Evolutionary conservation across 1,140 invertebrate genomes (phyloP), one percentile per base, ranked within the genome.

Genomic region (Drosophila eugracilis): DNA sequence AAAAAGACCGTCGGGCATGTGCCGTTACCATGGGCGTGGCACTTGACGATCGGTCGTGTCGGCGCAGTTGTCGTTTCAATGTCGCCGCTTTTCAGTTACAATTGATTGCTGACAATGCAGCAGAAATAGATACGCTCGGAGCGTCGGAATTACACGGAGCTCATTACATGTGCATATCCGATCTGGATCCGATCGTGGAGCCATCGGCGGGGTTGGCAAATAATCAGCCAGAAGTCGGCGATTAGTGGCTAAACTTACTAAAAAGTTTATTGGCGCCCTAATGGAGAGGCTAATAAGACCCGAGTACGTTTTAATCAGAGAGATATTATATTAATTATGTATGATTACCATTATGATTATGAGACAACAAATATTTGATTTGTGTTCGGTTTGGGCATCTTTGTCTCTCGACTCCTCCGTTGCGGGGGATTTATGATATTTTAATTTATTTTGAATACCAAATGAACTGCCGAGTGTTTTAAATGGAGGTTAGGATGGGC

Each of bases 391-490:
- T 37, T n/a, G 36, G 14, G 14, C 6, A 3, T 37, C 6, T 10
- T 42, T 22, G 9, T 36, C 15, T 48, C 34, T 26, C 5, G 41
- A 19, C n/a, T 63, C 12, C 39, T 30, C 17, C 19, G 62, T 41
- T 22, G 34, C 47, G 15, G 48, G 54, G 53, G 15, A 45, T 85
- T 75, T 85, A 86, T 80, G 76, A 80, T 80, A 74, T 80, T 76
- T 86, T 73, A 80, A 85, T 76, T 85, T 76, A 80, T 80, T 86
- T 75, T 86, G 62, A 73, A 54, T 86, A 78, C 50, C 78, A 70
- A 75, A 86, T 88, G 79, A 86, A 86, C 88, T 77, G 81, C 81
- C 80, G 86, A 85, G 86, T 85, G 81, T 86, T 85, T 86, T 69
- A 80, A 85, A 85, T 85, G 78, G 84, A 74, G 30, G 58, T 74